Base-by-base conservation (phyloP, 64 coral and sea anemone species). In the Dendronephthya gigantea region DNA sequence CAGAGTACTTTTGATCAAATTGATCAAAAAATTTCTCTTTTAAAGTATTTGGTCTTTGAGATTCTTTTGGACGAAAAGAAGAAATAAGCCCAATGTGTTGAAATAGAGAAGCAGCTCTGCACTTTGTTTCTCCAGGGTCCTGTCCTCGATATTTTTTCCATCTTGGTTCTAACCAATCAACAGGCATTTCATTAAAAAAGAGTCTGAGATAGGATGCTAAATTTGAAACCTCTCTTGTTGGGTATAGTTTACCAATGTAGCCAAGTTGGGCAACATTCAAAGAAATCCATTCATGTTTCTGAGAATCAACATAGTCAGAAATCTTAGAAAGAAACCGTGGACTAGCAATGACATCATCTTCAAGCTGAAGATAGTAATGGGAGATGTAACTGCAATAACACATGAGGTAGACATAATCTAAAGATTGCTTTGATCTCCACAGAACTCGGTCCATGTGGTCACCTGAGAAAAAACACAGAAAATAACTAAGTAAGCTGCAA, bases 151-250 rank as follows among this genome's bases (percentile, higher is more conserved):
- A 79, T 86, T 55, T 81, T 58, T 40, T 81, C 89, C 89, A 90
- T 3, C 84, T 58, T 33, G 48, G 43, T 33, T 85, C 35, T 56
- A 90, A 83, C 89, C 89, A 90, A 45, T 90, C 89, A 50, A 83
- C 84, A n/a, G 89, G 89, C 89, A 90, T 90, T 75, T 90, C 83
- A 82, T 90, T 51, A 81, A 84, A 90, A 35, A 90, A 35, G 8
- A 90, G 30, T 14, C 74, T 69, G 17, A 85, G 79, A 90, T 85
- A 90, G 1, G 83, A 86, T 10, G 89, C 83, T 37, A 90, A 34
- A 49, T 84, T 90, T 86, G 50, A 50, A 1, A 86, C 50, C 39
- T 90, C 89, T 30, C 55, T 45, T 14, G 48, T 45, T 4, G 76
- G 83, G 19, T 85, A 81, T 47, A 90, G 68, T 51, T 90, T 90